Conservation (phyloP, 2,888 invertebrate species). For the Sylvicola cinctus region DNA sequence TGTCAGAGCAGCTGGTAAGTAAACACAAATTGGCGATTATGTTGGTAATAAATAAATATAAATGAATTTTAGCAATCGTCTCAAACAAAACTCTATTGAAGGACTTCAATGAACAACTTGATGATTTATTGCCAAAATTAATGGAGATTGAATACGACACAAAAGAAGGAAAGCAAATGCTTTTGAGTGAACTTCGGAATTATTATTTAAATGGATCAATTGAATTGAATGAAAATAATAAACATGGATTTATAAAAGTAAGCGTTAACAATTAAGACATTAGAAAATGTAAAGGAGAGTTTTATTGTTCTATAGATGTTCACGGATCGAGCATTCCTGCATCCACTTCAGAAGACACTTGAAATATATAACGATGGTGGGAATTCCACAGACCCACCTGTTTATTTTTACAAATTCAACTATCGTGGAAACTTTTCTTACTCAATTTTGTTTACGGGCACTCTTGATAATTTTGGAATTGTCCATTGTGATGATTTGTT, state of each 20-base stretch:
- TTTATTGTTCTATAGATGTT: slow-evolving; percentile 20
- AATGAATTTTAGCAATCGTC: slow-evolving; percentile 14
- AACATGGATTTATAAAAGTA: slow-evolving; percentile 15
- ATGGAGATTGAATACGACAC: slow-evolving; percentile 14
- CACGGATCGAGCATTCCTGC: slow-evolving; percentile 28
- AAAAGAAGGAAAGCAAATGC: slow-evolving; percentile 7
- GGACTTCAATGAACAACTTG: slow-evolving; percentile 18
- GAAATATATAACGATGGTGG: slow-evolving; percentile 12
- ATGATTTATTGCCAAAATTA: slow-evolving; percentile 14
- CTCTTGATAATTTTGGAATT: slow-evolving; percentile 16
- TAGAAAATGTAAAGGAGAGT: background rate
- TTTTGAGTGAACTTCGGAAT: slow-evolving; percentile 5
- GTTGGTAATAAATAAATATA: background rate
- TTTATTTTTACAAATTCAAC: slow-evolving; percentile 18
- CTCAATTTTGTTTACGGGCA: slow-evolving; percentile 23
- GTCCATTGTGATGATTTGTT: slow-evolving; percentile 32
- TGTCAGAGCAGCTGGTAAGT: slow-evolving; percentile 24
- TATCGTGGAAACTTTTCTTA: slow-evolving; percentile 26
- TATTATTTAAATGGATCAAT: slow-evolving; percentile 16
- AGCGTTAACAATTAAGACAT: background rate
- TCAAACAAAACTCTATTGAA: slow-evolving; percentile 13
- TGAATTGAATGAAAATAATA: slow-evolving; percentile 13
- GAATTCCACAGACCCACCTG: slow-evolving; percentile 13
- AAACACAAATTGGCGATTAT: background rate
- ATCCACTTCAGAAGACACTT: slow-evolving; percentile 24